phyloP scores from a whole-genome alignment of 1,140 invertebrate species.

The Hylaeus volcanicus region DNA sequence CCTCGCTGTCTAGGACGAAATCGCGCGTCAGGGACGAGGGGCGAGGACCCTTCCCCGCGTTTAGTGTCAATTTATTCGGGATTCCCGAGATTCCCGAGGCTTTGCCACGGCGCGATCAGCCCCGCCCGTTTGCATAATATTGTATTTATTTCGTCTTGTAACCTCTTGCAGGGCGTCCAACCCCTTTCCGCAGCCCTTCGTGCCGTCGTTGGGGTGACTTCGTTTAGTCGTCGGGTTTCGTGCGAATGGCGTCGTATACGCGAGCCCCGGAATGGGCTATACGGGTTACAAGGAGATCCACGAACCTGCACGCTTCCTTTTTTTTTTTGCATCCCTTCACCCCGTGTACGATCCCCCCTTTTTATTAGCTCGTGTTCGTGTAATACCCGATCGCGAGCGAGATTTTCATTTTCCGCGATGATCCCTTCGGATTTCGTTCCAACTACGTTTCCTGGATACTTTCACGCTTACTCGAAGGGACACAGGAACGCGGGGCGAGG shows the following conservation, averaged over 20 bases:
- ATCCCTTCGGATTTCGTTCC: slow-evolving; percentile 10
- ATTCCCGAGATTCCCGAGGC: slow-evolving; percentile 78
- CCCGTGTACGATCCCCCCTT: background rate
- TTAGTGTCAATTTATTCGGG: slow-evolving; percentile 81
- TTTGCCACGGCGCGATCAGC: slow-evolving; percentile 70
- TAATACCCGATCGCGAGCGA: slow-evolving; percentile 63
- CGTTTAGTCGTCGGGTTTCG: slow-evolving; percentile 61
- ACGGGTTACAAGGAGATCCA: slow-evolving; percentile 72
- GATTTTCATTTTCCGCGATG: slow-evolving; percentile 46
- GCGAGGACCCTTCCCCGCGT: slow-evolving; percentile 66
- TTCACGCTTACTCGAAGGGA: background rate
- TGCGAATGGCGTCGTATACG: slow-evolving; percentile 62
- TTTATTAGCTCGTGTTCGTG: slow-evolving; percentile 44
- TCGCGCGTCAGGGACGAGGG: slow-evolving; percentile 11
- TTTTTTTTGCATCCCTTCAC: background rate
- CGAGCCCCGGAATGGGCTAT: slow-evolving; percentile 73
- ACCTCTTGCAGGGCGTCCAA: slow-evolving; percentile 61
- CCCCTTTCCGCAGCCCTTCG: slow-evolving; percentile 21
- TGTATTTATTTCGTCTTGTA: slow-evolving; percentile 81
- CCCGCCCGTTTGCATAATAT: slow-evolving; percentile 80
- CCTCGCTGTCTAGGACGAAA: slow-evolving; percentile 30
- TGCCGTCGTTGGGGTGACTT: slow-evolving; percentile 38
- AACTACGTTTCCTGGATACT: background rate
- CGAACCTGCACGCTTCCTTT: background rate
- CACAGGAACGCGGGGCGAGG: background rate